phyloP scores from a whole-genome alignment of 2,113 vertebrate species.

The Ivindomyrus marchei region DNA sequence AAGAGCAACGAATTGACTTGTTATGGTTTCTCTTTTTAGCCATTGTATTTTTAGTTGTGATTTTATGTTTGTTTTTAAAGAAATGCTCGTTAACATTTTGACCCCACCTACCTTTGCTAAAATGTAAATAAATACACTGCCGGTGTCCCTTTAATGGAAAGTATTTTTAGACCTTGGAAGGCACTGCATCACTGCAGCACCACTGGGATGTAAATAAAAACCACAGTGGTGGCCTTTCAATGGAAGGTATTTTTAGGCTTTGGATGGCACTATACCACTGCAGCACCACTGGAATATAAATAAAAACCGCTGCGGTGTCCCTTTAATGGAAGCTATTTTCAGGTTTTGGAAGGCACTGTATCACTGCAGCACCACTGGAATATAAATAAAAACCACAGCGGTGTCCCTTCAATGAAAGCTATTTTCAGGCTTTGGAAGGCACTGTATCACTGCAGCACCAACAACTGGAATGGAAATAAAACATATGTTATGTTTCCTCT shows the following conservation, averaged over 20 bases:
- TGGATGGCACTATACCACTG: conserved; percentile 16
- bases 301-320: background rate
- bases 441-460: conserved; percentile 20
- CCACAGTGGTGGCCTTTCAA: conserved; percentile 5
- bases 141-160: conserved; percentile 16
- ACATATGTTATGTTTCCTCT: conserved; percentile 32
- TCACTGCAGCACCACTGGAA: conserved; percentile 12
- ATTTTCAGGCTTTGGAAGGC: conserved; percentile 18
- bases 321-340: conserved; percentile 17
- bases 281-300: background rate
- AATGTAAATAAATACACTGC: conserved; percentile 4
- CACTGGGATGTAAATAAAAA: background rate
- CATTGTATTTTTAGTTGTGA: background rate
- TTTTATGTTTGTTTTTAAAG: background rate
- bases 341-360: conserved; percentile 20
- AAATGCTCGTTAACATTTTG: background rate
- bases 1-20: background rate
- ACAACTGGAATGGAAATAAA: conserved; percentile 29
- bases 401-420: conserved; percentile 18
- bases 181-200: conserved; percentile 21
- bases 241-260: conserved; percentile 21
- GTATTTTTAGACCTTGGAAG: conserved; percentile 16
- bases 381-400: background rate
- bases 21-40: background rate
- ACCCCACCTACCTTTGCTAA: background rate